These are phyloP conservation scores for Cryptoleucopteryx plumbea DNA, from an alignment of 2,113 vertebrate species.

Conservation along the genomic window DNA sequence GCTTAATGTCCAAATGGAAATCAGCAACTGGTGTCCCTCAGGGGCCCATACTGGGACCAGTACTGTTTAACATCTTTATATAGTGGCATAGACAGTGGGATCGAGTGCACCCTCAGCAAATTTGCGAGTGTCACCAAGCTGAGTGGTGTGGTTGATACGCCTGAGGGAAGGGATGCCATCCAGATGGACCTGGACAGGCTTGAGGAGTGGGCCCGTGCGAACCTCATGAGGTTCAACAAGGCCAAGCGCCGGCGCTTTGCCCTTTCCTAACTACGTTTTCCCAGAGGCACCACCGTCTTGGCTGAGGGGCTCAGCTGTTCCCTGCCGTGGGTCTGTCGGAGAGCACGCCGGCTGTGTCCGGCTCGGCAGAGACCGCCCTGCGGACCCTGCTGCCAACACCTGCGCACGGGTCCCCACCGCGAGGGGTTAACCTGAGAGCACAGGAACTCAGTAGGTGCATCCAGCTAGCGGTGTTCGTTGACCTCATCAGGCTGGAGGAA, in stretches of 20 bases:
- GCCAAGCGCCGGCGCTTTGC: neutral
- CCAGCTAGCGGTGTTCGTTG: neutral
- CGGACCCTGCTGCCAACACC: neutral
- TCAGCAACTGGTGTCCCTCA: rapidly evolving
- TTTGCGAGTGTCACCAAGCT: neutral
- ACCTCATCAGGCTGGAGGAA: neutral
- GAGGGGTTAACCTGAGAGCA: neutral
- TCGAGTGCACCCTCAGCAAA: neutral
- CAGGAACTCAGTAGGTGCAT: neutral
- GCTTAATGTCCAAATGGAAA: neutral
- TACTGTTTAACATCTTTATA: neutral
- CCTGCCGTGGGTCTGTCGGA: neutral
- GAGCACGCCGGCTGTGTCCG: too few species aligned
- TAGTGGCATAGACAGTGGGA: neutral
- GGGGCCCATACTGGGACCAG: rapidly evolving
- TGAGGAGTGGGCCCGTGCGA: neutral
- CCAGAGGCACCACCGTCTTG: neutral
- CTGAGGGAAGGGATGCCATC: neutral
- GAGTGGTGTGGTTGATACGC: too few species aligned
- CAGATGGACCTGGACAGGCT: neutral
- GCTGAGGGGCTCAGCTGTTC: neutral
- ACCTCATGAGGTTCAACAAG: neutral
- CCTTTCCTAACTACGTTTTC: neutral
- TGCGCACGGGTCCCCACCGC: neutral
- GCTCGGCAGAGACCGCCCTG: neutral